Evolutionary conservation across 2,113 vertebrate species (phyloP).

Genomic region (Lophotis ruficrista): DNA sequence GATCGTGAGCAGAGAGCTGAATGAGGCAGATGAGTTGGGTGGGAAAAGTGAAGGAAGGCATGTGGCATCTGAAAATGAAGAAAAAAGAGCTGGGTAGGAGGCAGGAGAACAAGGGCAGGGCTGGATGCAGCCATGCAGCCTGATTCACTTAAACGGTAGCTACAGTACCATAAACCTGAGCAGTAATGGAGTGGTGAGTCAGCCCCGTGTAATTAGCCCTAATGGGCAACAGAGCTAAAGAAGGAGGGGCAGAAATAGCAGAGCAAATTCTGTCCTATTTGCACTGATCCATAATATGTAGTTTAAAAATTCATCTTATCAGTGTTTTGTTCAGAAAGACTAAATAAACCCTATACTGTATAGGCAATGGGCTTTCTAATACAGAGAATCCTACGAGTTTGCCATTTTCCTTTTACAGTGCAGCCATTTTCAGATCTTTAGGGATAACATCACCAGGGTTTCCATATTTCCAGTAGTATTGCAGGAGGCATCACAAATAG

Average conservation of each 20-base stretch:
- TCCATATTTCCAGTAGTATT: not conserved
- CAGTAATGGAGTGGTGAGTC: not conserved
- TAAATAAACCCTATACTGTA: not conserved
- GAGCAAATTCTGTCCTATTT: not conserved
- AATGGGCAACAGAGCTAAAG: not conserved
- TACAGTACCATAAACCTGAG: not conserved
- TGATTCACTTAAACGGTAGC: not conserved
- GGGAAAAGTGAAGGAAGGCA: not conserved
- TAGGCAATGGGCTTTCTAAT: not conserved
- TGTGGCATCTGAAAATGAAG: not conserved
- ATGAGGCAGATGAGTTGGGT: not conserved
- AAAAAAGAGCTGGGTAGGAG: not conserved
- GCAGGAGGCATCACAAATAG: not conserved
- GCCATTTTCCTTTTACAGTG: not conserved
- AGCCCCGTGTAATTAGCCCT: constrained; percentile 20
- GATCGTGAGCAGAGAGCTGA: not conserved
- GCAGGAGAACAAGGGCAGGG: not conserved
- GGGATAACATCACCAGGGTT: not conserved
- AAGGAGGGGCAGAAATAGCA: not conserved
- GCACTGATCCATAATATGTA: not conserved
- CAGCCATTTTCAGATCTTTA: not conserved
- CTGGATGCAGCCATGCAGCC: not conserved
- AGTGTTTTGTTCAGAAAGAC: not conserved
- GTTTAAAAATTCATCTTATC: not conserved
- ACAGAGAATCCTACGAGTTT: not conserved